These are phyloP conservation scores for Gisinianus flammeolus DNA, from an alignment of 2,888 invertebrate genomes.

Conservation along the genomic window DNA sequence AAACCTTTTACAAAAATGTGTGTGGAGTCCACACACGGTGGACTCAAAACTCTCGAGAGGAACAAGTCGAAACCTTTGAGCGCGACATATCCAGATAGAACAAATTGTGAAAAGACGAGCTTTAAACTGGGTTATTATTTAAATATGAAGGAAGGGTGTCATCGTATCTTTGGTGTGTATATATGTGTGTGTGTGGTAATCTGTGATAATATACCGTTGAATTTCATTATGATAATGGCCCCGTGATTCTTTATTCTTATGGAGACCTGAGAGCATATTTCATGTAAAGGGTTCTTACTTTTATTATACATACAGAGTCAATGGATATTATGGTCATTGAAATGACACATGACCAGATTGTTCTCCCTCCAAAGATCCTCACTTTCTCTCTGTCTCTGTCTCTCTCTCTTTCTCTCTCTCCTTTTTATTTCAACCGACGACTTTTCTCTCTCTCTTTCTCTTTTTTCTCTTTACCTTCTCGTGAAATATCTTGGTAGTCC, in stretches of 20 bases:
- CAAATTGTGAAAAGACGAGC: constrained; percentile 1
- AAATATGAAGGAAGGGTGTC: constrained; percentile 27
- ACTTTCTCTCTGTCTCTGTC: not conserved
- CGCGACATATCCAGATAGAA: too few species aligned
- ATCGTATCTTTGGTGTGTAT: not conserved
- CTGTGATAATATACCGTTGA: constrained; percentile 27
- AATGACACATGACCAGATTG: constrained; percentile 29
- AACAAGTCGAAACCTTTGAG: too few species aligned
- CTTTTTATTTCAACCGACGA: not conserved
- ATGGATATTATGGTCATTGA: constrained; percentile 8
- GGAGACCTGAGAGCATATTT: constrained; percentile 10
- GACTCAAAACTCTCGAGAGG: too few species aligned
- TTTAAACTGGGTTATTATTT: constrained; percentile 33
- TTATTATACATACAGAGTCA: not conserved
- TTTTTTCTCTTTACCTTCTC: not conserved
- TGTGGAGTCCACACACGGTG: too few species aligned
- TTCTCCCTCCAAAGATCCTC: not conserved
- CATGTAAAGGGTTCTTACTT: not conserved
- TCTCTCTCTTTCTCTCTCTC: not conserved
- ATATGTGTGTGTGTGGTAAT: constrained; percentile 14
- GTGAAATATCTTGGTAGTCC: not conserved
- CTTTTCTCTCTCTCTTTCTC: not conserved
- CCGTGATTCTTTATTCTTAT: constrained; percentile 22
- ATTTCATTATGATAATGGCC: constrained; percentile 19
- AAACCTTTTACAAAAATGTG: too few species aligned